phyloP scores from a whole-genome alignment of 2,113 vertebrate species.

The Sitta europaea region DNA sequence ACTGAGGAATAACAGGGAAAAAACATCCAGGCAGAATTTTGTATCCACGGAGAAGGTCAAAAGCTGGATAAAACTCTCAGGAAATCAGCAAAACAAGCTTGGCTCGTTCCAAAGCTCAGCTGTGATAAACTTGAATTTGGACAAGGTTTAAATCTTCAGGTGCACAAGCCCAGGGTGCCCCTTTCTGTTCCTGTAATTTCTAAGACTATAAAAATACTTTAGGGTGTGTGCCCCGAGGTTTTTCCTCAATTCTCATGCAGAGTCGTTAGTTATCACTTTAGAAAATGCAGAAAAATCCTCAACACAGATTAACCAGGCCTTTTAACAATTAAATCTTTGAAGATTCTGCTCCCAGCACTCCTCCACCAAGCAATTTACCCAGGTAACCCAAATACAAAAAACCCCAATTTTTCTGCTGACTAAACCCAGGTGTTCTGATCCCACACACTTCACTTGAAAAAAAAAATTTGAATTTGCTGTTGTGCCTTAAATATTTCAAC shows the following conservation, averaged over 20 bases:
- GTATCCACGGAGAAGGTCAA: neutral
- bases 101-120: neutral
- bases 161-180: neutral
- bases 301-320: constrained; percentile 20
- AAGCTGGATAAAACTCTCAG: neutral
- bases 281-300: neutral
- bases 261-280: neutral
- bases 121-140: neutral
- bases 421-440: neutral
- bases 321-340: neutral
- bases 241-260: neutral
- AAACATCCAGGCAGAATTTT: neutral
- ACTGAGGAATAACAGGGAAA: too few species aligned
- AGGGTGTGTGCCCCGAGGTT: neutral
- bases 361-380: neutral
- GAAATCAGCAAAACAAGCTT: neutral
- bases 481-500: neutral
- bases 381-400: neutral
- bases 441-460: rapidly evolving
- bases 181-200: neutral
- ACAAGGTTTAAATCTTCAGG: neutral
- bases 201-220: neutral
- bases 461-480: neutral
- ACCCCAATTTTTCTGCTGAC: neutral
- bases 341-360: neutral